These are phyloP conservation scores for Lynx canadensis DNA, from an alignment of 2,113 vertebrate species.

Conservation along the genomic window DNA sequence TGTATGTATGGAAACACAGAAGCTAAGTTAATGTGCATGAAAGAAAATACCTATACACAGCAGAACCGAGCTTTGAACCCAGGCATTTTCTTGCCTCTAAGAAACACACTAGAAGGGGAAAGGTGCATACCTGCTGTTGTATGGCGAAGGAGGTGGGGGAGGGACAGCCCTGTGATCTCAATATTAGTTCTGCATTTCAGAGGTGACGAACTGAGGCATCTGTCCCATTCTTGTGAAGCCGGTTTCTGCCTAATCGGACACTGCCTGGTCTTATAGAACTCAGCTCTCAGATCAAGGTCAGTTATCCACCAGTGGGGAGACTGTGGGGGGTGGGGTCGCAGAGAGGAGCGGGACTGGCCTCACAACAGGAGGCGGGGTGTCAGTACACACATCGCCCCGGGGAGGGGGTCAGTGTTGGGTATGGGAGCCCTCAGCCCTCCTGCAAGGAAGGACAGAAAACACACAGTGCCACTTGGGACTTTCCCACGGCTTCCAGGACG, in stretches of 20 bases:
- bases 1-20: fast-evolving
- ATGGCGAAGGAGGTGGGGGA: fast-evolving
- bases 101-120: too few relatives aligned
- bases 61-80: background rate
- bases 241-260: background rate
- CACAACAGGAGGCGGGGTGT: background rate
- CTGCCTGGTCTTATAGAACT: background rate
- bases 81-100: background rate
- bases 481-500: background rate
- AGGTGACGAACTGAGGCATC: background rate
- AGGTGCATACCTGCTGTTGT: too few relatives aligned
- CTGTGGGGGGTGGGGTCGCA: too few relatives aligned
- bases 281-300: background rate
- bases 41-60: background rate
- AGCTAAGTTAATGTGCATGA: too few relatives aligned
- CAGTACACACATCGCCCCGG: background rate
- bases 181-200: background rate
- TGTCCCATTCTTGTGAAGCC: background rate
- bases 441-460: background rate
- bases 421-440: fast-evolving
- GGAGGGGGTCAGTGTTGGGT: too few relatives aligned
- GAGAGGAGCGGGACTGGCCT: too few relatives aligned
- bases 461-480: fast-evolving
- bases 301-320: background rate
- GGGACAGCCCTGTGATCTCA: fast-evolving